Conservation (phyloP, 2,113 vertebrate genomes). For the Cavia aperea region DNA sequence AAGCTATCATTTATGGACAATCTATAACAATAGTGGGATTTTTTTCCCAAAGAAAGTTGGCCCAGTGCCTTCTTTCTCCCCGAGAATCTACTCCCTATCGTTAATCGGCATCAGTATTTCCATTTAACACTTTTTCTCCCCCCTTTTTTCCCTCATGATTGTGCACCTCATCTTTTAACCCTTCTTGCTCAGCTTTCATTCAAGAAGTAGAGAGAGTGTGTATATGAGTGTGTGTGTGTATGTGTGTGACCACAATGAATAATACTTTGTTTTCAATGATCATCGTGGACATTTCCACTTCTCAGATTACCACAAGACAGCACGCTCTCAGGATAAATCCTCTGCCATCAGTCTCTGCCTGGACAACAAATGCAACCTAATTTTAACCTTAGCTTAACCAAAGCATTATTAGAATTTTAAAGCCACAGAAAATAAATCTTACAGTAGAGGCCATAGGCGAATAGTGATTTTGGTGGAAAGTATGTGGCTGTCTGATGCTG, state of each 20-base stretch:
- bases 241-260: neutral
- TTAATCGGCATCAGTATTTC: neutral
- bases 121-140: neutral
- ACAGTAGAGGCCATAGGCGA: neutral
- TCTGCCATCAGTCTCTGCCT: constrained; percentile 57
- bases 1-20: constrained; percentile 31
- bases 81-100: neutral
- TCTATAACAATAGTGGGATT: neutral
- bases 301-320: constrained; percentile 25
- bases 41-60: constrained; percentile 9
- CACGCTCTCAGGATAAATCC: constrained; percentile 43
- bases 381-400: constrained; percentile 62
- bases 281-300: constrained; percentile 35
- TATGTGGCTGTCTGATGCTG: neutral
- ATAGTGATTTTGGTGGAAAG: neutral
- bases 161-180: neutral
- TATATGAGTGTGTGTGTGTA: neutral
- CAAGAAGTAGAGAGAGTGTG: neutral
- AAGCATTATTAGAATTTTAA: constrained; percentile 47
- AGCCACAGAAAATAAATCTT: constrained; percentile 24
- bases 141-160: neutral
- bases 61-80: neutral
- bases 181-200: neutral
- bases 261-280: constrained; percentile 29
- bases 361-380: constrained; percentile 62